Evolutionary conservation across 2,797 vertebrate genomes (phyloP).

Genomic region (Octomys mimax): DNA sequence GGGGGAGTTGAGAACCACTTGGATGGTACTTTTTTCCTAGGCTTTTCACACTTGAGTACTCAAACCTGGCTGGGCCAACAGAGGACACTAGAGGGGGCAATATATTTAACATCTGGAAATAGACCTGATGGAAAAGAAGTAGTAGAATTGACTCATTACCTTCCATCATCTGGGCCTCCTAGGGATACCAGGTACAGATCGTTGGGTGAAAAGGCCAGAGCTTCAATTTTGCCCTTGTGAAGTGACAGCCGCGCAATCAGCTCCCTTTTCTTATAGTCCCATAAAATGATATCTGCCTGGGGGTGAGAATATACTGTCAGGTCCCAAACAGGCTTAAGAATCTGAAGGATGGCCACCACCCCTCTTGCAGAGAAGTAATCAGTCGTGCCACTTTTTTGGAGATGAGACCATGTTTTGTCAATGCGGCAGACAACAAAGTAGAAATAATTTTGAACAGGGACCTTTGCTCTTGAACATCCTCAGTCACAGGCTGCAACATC

Average conservation of each 20-base stretch:
- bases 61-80: neutral
- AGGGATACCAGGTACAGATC: conserved; percentile 94
- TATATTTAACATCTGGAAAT: neutral
- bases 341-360: neutral
- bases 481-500: too few species aligned
- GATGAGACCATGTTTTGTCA: neutral
- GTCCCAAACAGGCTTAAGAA: neutral
- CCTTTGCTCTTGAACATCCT: neutral
- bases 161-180: conserved; percentile 95
- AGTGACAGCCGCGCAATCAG: conserved; percentile 91
- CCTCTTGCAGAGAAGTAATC: neutral
- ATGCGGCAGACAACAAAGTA: neutral
- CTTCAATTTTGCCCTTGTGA: conserved; percentile 95
- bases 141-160: conserved; percentile 86
- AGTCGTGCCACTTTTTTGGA: neutral
- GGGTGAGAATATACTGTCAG: conserved; percentile 51
- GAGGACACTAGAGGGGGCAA: neutral
- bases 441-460: neutral
- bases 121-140: neutral
- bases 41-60: neutral
- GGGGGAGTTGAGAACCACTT: neutral
- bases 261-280: conserved; percentile 91
- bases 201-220: conserved; percentile 94
- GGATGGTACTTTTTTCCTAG: neutral
- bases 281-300: conserved; percentile 94